Evolutionary conservation across 2,888 invertebrate species (phyloP), one percentile per base, ranked within the genome.

Genomic region (Drosophila fulvimacula): DNA sequence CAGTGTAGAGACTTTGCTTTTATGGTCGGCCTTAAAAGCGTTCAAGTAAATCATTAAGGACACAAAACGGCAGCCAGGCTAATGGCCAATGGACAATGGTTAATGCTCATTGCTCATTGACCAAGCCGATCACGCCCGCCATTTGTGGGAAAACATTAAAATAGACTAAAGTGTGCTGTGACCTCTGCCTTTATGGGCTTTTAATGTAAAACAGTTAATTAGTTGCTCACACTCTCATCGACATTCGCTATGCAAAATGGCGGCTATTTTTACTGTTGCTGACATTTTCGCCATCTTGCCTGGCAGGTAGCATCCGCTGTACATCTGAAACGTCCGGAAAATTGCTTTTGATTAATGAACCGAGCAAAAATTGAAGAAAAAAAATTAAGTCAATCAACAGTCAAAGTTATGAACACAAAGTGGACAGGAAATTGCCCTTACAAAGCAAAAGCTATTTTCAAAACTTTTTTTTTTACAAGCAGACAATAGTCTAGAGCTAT

Each of bases 131-230:
- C 89, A 83, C 87, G 89, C 87, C 80, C 69, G 72, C 74, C 71
- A 64, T 76, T 79, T 70, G 76, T 72, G 79, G 36, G 57, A 61
- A 58, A 49, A 67, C 88, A 82, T 88, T 88, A 83, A 83, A 88
- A 88, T 84, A 77, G 80, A 76, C 82, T 74, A 82, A 84, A 88
- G 75, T 82, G 69, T 55, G 49, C 71, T 49, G 60, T 73, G 63
- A 59, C 51, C 38, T 69, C 82, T 64, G 78, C 70, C 78, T 85
- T 85, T 85, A 89, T 85, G 88, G 78, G 76, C 78, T 80, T 82
- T 85, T 85, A 85, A 89, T 89, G 89, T 88, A 85, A 88, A 88
- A 82, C 85, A 89, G 85, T 89, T 89, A 89, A 85, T 85, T 85
- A 85, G 88, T 69, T 62, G 49, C 69, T 64, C 59, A 51, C 82